phyloP scores from a whole-genome alignment of 2,113 vertebrate species.

The Trematomus loennbergii region DNA sequence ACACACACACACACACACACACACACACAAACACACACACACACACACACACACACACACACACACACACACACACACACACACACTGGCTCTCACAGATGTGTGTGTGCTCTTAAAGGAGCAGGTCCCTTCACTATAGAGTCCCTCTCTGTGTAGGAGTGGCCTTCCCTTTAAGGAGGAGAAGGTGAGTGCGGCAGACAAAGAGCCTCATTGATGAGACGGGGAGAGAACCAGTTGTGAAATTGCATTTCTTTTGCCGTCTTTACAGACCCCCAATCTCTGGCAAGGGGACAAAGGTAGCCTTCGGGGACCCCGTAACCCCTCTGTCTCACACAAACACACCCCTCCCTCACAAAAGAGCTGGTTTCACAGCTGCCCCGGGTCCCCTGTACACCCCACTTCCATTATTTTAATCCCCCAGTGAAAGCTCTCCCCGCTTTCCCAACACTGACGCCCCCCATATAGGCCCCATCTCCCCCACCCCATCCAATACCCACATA shows the following conservation, averaged over 20 bases:
- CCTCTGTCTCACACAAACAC: conserved; percentile 49
- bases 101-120: conserved; percentile 68
- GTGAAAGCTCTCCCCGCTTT: conserved; percentile 73
- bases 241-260: conserved; percentile 54
- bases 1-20: conserved; percentile 18
- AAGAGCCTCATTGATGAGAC: conserved; percentile 67
- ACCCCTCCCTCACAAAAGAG: conserved; percentile 62
- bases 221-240: conserved; percentile 57
- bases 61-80: conserved; percentile 15
- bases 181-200: conserved; percentile 72
- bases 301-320: conserved; percentile 75
- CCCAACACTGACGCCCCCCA: conserved; percentile 18
- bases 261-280: conserved; percentile 59
- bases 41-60: conserved; percentile 11
- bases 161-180: conserved; percentile 64
- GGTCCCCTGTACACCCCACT: conserved; percentile 53
- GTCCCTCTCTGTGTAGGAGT: conserved; percentile 31
- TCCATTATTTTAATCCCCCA: conserved; percentile 82
- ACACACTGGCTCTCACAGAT: conserved; percentile 20
- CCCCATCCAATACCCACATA: background rate
- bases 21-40: background rate
- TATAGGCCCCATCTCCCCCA: conserved; percentile 2
- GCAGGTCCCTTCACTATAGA: conserved; percentile 49
- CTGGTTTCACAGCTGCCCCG: conserved; percentile 81
- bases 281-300: conserved; percentile 80